Evolutionary conservation across 2,113 vertebrate genomes (phyloP), one percentile per base, ranked within the genome.

Genomic region (Cranoglanis bouderius): DNA sequence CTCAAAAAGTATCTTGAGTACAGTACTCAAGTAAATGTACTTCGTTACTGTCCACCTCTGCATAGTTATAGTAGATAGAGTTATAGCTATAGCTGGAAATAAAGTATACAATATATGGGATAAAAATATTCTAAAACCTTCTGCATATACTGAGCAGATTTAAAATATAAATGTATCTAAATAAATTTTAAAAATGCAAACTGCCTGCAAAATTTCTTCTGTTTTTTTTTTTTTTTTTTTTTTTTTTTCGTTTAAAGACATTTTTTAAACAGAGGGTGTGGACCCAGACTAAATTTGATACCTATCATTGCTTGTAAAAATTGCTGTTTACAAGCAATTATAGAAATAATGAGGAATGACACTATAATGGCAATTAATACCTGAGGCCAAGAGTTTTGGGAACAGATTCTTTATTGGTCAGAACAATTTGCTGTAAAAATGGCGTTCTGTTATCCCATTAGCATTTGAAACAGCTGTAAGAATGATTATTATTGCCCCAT

Each of bases 251-350:
- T 74, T 74, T 74, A 38, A 40, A 74, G 1, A 43, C 9, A 43
- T 75, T 43, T 40, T 13, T 74, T 40, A 74, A 43, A 43, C 18
- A 75, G 19, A 43, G 19, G 18, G 72, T 38, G 21, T 78, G 8
- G 5, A 12, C 14, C 3, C 53, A 8, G 78, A 19, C 14, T 32
- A 38, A 82, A 82, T 59, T 9, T 82, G 81, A 26, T 26, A 55
- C 49, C 65, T 53, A 32, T 70, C 8, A 85, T 85, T 72, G 49
- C n/a, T n/a, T n/a, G 49, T 55, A 10, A 35, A 53, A 81, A 19
- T 53, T 21, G n/a, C 14, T 67, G 18, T 32, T 86, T 84, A 35
- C 46, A 84, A 63, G 53, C 65, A 84, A 84, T 77, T 67, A 77
- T n/a, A 46, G 26, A 78, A 57, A 51, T 65, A 55, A 85, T 43